Evolutionary conservation across 1,140 invertebrate genomes (phyloP).

Genomic region (Drosophila sturtevanti): DNA sequence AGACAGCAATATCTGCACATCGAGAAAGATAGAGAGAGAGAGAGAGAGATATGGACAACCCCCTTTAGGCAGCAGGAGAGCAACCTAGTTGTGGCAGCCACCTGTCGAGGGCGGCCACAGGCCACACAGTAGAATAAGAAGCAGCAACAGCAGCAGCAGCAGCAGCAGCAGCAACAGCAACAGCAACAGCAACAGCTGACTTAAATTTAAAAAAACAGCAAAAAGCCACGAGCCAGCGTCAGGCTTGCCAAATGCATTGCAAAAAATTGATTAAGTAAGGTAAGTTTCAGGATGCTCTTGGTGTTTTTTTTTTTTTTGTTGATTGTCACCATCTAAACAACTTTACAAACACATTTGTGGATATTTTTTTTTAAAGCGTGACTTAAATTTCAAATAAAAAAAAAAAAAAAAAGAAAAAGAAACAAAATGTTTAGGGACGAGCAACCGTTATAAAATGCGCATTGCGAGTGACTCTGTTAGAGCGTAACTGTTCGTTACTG

Average conservation of each 20-base stretch:
- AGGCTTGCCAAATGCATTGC: no score
- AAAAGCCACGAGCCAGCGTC: no score
- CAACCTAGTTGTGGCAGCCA: constrained; percentile 30
- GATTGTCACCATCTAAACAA: no score
- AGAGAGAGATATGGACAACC: constrained; percentile 36
- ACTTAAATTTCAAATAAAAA: constrained; percentile 69
- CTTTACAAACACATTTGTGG: no score
- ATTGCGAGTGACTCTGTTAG: no score
- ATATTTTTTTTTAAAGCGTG: no score
- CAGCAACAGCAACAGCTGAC: constrained; percentile 27
- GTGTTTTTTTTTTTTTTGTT: no score
- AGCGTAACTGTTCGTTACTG: no score
- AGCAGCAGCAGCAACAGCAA: constrained; percentile 1
- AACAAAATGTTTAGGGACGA: constrained; percentile 35
- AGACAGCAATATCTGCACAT: background rate
- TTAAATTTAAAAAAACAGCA: constrained; percentile 62
- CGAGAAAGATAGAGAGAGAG: constrained; percentile 16
- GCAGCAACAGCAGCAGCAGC: background rate
- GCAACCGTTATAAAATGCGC: constrained; percentile 3
- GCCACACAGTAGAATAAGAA: constrained; percentile 64
- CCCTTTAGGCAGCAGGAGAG: constrained; percentile 15
- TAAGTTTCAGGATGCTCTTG: no score
- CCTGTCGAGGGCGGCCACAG: constrained; percentile 57
- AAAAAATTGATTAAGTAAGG: no score
- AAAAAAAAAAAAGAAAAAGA: constrained; percentile 23